phyloP scores from a whole-genome alignment of 2,888 invertebrate species.

The Apoderus coryli region DNA sequence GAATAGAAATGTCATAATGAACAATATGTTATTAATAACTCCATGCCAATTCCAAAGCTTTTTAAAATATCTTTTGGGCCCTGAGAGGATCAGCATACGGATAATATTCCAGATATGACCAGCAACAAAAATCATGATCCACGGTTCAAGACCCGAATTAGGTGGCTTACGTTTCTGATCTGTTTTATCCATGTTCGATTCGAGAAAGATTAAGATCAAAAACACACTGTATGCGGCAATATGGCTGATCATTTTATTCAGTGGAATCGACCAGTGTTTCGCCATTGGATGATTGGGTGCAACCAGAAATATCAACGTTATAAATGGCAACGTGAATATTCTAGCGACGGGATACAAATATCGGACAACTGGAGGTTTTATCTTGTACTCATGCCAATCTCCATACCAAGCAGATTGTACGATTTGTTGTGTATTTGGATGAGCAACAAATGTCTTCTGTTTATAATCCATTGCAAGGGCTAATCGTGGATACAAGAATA shows the following conservation, averaged over 20 bases:
- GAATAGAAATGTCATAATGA: slow-evolving; percentile 43
- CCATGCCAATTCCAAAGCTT: slow-evolving; percentile 50
- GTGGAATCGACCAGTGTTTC: slow-evolving; percentile 44
- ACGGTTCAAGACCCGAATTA: slow-evolving; percentile 36
- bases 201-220: slow-evolving; percentile 43
- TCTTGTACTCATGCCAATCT: slow-evolving; percentile 31
- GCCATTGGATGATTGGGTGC: slow-evolving; percentile 34
- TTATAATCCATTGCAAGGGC: slow-evolving; percentile 52
- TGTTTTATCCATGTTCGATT: slow-evolving; percentile 44
- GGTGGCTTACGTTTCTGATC: slow-evolving; percentile 43
- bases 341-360: slow-evolving; percentile 26
- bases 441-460: slow-evolving; percentile 61
- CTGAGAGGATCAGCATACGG: slow-evolving; percentile 41
- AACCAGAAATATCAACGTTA: slow-evolving; percentile 32
- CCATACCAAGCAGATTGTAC: slow-evolving; percentile 54
- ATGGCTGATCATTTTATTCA: slow-evolving; percentile 58
- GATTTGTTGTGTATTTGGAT: slow-evolving; percentile 56
- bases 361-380: slow-evolving; percentile 23
- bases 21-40: slow-evolving; percentile 41
- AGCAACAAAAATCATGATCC: slow-evolving; percentile 36
- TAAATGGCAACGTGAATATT: slow-evolving; percentile 33
- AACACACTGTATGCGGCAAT: slow-evolving; percentile 51
- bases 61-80: slow-evolving; percentile 40
- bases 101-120: slow-evolving; percentile 42
- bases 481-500: slow-evolving; percentile 46